A percentile compares a stretch with the other conserved stretches of the same genome.
Evolutionary conservation across 92 coral and sea anemone genomes (phyloP).

Genomic region (Hydrozoanthus gracilis): DNA sequence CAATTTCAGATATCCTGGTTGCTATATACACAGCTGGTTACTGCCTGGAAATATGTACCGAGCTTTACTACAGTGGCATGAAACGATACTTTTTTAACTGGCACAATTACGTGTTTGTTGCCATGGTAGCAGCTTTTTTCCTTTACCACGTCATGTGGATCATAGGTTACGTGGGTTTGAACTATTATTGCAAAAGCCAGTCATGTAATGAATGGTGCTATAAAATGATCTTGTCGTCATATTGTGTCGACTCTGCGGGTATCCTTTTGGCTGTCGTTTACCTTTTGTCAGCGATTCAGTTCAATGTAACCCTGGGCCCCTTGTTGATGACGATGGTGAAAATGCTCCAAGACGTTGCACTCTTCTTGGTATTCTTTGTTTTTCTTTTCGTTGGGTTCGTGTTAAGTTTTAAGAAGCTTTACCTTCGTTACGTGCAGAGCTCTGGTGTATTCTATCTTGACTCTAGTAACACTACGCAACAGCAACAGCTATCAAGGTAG

Average conservation of each 20-base stretch:
- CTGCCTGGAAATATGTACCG: constrained; percentile 38
- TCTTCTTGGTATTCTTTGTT: constrained; percentile 43
- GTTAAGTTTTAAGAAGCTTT: constrained; percentile 51
- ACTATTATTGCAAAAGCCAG: too few species aligned
- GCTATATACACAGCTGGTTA: constrained; percentile 39
- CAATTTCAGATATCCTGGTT: constrained; percentile 37
- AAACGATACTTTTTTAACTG: constrained; percentile 41
- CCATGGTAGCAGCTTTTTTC: constrained; percentile 43
- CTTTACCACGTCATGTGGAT: constrained; percentile 37
- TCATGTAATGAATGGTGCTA: neutral
- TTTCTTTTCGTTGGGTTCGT: constrained; percentile 55
- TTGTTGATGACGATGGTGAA: constrained; percentile 41
- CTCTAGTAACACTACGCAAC: neutral
- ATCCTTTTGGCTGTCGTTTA: constrained; percentile 35
- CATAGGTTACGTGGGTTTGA: constrained; percentile 26
- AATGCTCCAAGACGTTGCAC: constrained; percentile 46
- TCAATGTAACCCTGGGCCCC: constrained; percentile 41
- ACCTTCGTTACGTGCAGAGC: constrained; percentile 47
- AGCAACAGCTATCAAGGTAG: constrained; percentile 25
- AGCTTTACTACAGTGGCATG: constrained; percentile 37
- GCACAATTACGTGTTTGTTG: constrained; percentile 37
- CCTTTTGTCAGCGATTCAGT: constrained; percentile 40
- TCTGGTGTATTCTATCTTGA: neutral
- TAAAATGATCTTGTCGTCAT: constrained; percentile 34
- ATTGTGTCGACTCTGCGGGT: constrained; percentile 30